phyloP scores from a whole-genome alignment of 2,888 invertebrate species.

The Synergus itoensis region DNA sequence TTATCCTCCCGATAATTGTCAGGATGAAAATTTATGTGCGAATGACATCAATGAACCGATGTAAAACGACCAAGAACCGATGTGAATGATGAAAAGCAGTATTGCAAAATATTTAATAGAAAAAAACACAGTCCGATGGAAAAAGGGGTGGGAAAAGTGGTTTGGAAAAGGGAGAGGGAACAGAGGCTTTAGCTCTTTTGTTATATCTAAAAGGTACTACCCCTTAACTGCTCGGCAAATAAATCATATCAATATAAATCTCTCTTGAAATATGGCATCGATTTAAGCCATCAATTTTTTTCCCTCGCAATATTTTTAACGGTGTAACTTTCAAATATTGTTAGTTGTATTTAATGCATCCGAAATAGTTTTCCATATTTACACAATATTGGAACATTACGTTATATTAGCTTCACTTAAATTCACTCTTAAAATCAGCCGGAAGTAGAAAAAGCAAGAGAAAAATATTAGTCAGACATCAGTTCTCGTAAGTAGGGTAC shows the following conservation, averaged over 20 bases:
- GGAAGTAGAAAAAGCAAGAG: neutral
- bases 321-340: neutral
- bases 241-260: neutral
- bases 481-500: neutral
- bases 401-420: neutral
- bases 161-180: too few relatives aligned
- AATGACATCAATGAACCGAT: conserved; percentile 55
- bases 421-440: neutral
- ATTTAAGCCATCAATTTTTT: neutral
- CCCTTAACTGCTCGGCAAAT: neutral
- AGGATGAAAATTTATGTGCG: conserved; percentile 63
- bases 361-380: neutral
- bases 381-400: neutral
- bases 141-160: too few relatives aligned
- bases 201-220: neutral
- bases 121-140: too few relatives aligned
- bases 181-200: neutral
- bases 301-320: neutral
- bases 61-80: neutral
- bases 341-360: neutral
- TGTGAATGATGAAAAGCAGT: neutral
- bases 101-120: too few relatives aligned
- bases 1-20: conserved; percentile 61
- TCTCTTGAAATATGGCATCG: neutral
- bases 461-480: neutral